Conservation (phyloP, 1,140 invertebrate genomes). For the Drosophila chauvacae region DNA sequence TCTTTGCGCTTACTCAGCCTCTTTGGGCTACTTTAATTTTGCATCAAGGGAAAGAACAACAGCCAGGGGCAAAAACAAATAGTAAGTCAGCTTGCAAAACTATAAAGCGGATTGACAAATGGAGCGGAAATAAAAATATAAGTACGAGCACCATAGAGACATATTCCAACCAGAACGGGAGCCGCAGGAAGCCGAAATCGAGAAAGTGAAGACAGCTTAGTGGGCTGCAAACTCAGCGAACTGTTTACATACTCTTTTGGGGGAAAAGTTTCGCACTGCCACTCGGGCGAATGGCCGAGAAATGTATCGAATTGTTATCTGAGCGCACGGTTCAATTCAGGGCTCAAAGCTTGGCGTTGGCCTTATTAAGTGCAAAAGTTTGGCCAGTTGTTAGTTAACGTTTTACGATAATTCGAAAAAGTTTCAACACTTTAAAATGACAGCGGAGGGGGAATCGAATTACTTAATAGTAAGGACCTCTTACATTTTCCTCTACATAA, state of each 20-base stretch:
- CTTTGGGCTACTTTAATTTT: conserved; percentile 17
- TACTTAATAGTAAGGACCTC: conserved; percentile 8
- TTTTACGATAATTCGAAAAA: conserved; percentile 52
- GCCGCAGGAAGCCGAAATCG: conserved; percentile 6
- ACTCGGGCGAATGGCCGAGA: conserved; percentile 18
- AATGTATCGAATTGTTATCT: conserved; percentile 41
- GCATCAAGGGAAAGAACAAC: conserved; percentile 21
- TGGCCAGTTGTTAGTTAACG: conserved; percentile 54
- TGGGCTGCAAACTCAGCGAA: conserved; percentile 50
- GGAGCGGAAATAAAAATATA: conserved; percentile 67
- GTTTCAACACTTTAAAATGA: conserved; percentile 1
- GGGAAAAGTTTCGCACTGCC: conserved; percentile 35
- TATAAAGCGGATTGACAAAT: conserved; percentile 69
- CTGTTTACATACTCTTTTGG: conserved; percentile 51
- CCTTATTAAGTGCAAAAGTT: conserved; percentile 43
- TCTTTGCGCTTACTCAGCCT: neutral
- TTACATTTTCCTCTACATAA: neutral
- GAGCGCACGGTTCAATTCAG: conserved; percentile 7
- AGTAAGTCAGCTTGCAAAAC: conserved; percentile 41
- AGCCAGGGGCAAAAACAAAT: conserved; percentile 30
- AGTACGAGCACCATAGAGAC: conserved; percentile 21
- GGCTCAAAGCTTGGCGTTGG: conserved; percentile 17
- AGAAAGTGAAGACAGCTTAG: conserved; percentile 48
- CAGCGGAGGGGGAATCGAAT: conserved; percentile 2
- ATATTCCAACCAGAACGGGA: neutral